Evolutionary conservation across 2,888 invertebrate species (phyloP).

Genomic region (Cephus pulcher): DNA sequence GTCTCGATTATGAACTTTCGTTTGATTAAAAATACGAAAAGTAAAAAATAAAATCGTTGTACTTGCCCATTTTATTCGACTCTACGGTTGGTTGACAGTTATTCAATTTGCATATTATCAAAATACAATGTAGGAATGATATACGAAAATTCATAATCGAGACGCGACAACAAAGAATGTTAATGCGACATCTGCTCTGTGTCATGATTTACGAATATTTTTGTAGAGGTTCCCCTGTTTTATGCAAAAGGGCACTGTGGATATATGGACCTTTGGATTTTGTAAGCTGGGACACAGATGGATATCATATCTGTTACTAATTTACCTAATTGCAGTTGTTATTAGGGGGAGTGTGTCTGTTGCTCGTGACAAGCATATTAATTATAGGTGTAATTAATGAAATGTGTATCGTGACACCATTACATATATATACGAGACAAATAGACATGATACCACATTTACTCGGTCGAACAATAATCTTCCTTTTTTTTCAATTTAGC

Average conservation of each 20-base stretch:
- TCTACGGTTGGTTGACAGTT: no score
- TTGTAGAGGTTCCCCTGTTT: not conserved
- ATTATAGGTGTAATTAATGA: not conserved
- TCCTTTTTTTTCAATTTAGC: not conserved
- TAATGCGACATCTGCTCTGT: not conserved
- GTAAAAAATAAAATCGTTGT: no score
- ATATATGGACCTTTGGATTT: not conserved
- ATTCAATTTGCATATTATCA: no score
- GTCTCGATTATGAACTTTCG: no score
- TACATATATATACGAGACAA: not conserved
- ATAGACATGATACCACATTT: not conserved
- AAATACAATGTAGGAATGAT: no score
- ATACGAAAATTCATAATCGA: not conserved
- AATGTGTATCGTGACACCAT: not conserved
- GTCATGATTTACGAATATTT: not conserved
- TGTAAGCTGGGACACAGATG: not conserved
- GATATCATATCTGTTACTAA: not conserved
- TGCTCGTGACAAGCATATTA: not conserved
- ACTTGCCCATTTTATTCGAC: no score
- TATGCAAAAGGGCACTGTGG: not conserved
- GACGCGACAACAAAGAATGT: not conserved
- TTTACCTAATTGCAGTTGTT: not conserved
- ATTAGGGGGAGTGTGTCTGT: not conserved
- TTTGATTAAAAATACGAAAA: no score
- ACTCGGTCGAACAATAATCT: not conserved